A percentile compares a stretch with the other conserved stretches of the same genome.
phyloP scores from a whole-genome alignment of 2,113 vertebrate genomes.

The Prunella fulvescens region DNA sequence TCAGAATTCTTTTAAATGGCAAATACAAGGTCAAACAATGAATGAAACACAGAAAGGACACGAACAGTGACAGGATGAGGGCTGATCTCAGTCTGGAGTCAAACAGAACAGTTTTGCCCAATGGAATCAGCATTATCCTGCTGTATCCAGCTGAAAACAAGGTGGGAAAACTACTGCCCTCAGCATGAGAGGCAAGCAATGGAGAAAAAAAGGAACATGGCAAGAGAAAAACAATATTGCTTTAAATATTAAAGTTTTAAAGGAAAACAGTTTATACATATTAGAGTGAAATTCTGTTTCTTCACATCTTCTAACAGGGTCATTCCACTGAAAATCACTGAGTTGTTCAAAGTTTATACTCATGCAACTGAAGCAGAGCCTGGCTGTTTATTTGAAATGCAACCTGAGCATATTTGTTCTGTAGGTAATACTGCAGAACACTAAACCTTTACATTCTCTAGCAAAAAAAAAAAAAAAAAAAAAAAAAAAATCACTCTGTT shows the following conservation, averaged over 20 bases:
- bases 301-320: not conserved
- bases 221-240: not conserved
- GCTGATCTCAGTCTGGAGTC: not conserved
- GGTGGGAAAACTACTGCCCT: not conserved
- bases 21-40: not conserved
- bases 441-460: not conserved
- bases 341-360: not conserved
- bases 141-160: rapidly evolving
- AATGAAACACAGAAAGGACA: not conserved
- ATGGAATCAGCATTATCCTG: not conserved
- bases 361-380: not conserved
- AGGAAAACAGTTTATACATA: not conserved
- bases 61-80: rapidly evolving
- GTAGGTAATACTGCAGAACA: not conserved
- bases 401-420: constrained; percentile 19
- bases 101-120: not conserved
- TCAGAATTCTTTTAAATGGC: not conserved
- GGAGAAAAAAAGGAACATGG: not conserved
- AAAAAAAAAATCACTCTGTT: not conserved
- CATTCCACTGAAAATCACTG: not conserved
- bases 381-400: not conserved
- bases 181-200: not conserved
- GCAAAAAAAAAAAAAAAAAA: no score
- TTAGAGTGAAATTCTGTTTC: not conserved
- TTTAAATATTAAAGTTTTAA: not conserved